Conservation (phyloP, 2,888 invertebrate genomes). For the Tinea pellionella region DNA sequence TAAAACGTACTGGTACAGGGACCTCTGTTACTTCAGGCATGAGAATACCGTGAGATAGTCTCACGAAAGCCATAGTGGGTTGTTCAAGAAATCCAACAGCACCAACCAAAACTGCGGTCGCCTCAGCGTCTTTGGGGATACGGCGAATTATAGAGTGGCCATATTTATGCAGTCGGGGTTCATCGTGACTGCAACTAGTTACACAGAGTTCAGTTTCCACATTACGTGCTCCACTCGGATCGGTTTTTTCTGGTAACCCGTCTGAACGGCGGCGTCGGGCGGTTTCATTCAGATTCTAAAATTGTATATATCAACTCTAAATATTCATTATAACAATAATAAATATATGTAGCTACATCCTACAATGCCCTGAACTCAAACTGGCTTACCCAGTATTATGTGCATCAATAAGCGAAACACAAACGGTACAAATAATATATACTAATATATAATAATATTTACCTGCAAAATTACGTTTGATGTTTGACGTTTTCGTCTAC, state of each 20-base stretch:
- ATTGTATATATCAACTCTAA: not conserved
- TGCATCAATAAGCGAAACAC: too few relatives aligned
- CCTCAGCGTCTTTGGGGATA: slow-evolving; percentile 90
- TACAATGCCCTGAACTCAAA: too few relatives aligned
- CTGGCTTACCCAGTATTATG: too few relatives aligned
- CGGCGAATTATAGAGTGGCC: slow-evolving; percentile 86
- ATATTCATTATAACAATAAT: too few relatives aligned
- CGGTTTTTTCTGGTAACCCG: slow-evolving; percentile 34
- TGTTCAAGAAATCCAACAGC: slow-evolving; percentile 90
- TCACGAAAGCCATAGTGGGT: slow-evolving; percentile 92
- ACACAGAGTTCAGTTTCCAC: slow-evolving; percentile 21
- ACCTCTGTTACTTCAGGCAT: slow-evolving; percentile 92
- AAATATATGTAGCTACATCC: too few relatives aligned
- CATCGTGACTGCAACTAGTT: slow-evolving; percentile 75
- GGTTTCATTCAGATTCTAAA: slow-evolving; percentile 71
- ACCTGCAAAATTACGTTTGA: slow-evolving; percentile 86
- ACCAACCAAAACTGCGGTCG: slow-evolving; percentile 91
- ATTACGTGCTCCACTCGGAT: slow-evolving; percentile 17
- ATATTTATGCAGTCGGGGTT: slow-evolving; percentile 77
- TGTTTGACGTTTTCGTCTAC: slow-evolving; percentile 77
- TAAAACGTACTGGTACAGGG: slow-evolving; percentile 90
- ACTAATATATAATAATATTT: not conserved
- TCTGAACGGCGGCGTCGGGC: slow-evolving; percentile 65
- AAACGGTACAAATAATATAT: too few relatives aligned
- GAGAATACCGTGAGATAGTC: slow-evolving; percentile 82